Evolutionary conservation across 2,113 vertebrate genomes (phyloP), one percentile per base, ranked within the genome.

Genomic region (Ctenodactylus gundi): DNA sequence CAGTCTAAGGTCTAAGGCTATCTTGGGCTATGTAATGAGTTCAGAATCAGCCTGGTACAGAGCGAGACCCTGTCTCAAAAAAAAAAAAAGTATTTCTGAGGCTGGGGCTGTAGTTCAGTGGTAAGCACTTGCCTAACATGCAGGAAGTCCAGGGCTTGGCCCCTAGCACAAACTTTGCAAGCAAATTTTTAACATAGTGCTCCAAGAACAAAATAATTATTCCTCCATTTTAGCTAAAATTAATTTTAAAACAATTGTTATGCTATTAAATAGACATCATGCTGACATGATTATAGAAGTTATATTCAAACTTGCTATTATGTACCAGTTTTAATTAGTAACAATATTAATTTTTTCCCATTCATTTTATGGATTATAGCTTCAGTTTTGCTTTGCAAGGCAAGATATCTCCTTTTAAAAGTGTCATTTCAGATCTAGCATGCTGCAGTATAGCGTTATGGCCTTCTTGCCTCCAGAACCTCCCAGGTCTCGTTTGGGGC

Each of bases 181-280:
- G 87, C 86, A 89, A 67, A 67, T 44, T 85, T 88, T 91, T 78
- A 85, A 87, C 41, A 53, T 44, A 36, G 36, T 60, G n/a, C 41
- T 92, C 46, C 15, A 53, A 87, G 58, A 95, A 27, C 76, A 88
- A 67, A 75, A 57, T 58, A 17, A 76, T 88, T 85, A 88, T 72
- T 90, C 53, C 62, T 95, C 44, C 73, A 27, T 81, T 94, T 75
- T 91, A 20, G 41, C 83, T 58, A 94, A 95, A 86, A 75, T 82
- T 85, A 95, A 94, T 78, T 85, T 88, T 68, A 91, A 95, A 93
- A 84, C 34, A 80, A 88, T 68, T 93, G 90, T n/a, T 83, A 67
- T 39, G 87, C 64, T 93, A 12, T 95, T 88, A 94, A 73, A 55
- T n/a, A 67, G 51, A 82, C 44, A 80, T 85, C 85, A 53, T 76